Evolutionary conservation across 2,888 invertebrate genomes (phyloP), one percentile per base, ranked within the genome.

Genomic region (Elegia similella): DNA sequence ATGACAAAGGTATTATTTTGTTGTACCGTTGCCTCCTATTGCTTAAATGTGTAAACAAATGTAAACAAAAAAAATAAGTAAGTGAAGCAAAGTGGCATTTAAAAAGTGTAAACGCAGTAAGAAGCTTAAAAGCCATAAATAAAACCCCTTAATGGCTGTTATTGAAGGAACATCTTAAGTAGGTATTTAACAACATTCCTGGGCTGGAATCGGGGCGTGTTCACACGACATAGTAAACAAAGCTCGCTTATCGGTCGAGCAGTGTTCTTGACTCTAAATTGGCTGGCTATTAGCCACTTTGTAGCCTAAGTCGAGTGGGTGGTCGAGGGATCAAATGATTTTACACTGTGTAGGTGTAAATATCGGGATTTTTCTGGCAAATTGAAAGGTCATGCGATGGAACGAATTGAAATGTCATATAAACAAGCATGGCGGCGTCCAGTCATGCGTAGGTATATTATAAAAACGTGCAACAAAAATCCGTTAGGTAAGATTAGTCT

Each of bases 211-310:
- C 70, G 72, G 61, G 73, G 69, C 62, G 65, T 58, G 69, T 63
- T 66, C 68, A 66, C 64, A 70, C 66, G 65, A 66, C 64, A 54
- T 56, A 57, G 68, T 66, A 72, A 72, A 73, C 71, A 72, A 63
- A 62, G 61, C 67, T 53, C 63, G 42, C 58, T 72, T 75, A 75
- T 75, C 74, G 68, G 68, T 64, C 71, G 70, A 58, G 56, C 17
- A 48, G 47, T 52, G 42, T 38, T 48, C 44, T 52, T 30, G 17
- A 54, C 57, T 46, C 57, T 50, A 59, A 60, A 42, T 55, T 56
- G 42, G 38, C 29, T 32, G 13, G 34, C 29, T 55, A 55, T 2
- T 23, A 57, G 56, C 34, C 53, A 48, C 13, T 34, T n/a, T 34
- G 34, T 12, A 38, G 38, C 38, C 38, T 5, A 12, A 38, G 12